Evolutionary conservation across 2,888 invertebrate genomes (phyloP).

Genomic region (Lutraria lutraria): DNA sequence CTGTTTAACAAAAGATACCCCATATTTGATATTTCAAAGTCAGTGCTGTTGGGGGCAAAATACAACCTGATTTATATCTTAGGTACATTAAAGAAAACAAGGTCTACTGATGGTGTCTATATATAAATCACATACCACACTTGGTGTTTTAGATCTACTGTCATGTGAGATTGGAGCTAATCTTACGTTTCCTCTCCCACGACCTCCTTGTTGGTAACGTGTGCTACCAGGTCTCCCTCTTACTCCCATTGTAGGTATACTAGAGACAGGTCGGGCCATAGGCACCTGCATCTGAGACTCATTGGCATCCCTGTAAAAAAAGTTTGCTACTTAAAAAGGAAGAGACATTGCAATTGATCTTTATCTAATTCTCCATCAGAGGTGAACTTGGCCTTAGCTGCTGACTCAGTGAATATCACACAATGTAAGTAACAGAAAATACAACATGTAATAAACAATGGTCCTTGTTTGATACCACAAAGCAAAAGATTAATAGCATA

Average conservation of each 20-base stretch:
- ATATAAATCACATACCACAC: constrained; percentile 71
- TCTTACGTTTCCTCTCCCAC: constrained; percentile 47
- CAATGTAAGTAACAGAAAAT: background rate
- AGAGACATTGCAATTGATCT: no score
- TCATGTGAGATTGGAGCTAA: constrained; percentile 70
- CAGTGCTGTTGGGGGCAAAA: no score
- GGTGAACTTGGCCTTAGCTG: no score
- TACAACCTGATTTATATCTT: no score
- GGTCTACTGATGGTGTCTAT: no score
- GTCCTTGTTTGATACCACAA: background rate
- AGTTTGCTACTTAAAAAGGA: no score
- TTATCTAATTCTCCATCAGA: no score
- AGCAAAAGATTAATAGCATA: background rate
- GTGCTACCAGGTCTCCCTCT: constrained; percentile 36
- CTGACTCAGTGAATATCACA: no score
- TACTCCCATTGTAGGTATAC: constrained; percentile 51
- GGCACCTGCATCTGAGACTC: constrained; percentile 69
- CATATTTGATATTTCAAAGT: no score
- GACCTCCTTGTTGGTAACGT: constrained; percentile 20
- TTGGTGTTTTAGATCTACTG: constrained; percentile 77
- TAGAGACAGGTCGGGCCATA: constrained; percentile 66
- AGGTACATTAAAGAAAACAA: no score
- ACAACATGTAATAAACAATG: background rate
- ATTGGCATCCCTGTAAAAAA: constrained; percentile 69
- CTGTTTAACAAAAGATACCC: no score